Evolutionary conservation across 2,797 vertebrate species (phyloP).

Genomic region (Microctenopoma stevenorrisi): DNA sequence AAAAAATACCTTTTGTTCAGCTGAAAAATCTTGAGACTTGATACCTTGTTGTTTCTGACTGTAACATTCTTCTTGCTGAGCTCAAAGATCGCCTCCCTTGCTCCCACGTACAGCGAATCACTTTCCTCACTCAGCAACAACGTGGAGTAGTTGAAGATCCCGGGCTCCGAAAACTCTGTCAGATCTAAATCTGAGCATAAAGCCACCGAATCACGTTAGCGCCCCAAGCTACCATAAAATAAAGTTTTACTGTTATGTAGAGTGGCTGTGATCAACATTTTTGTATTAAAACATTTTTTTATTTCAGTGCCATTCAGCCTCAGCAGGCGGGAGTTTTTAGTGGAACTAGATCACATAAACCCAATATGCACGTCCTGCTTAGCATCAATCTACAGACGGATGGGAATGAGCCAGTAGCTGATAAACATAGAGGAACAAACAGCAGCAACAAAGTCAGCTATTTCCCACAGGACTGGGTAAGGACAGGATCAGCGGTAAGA

Average conservation of each 20-base stretch:
- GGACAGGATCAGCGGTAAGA: no score
- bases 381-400: no score
- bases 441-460: no score
- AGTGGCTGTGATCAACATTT: neutral
- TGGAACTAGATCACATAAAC: no score
- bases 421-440: no score
- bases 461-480: no score
- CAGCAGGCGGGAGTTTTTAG: neutral
- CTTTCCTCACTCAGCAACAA: constrained; percentile 89
- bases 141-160: constrained; percentile 93
- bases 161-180: constrained; percentile 89
- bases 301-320: neutral
- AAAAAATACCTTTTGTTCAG: neutral
- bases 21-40: neutral
- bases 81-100: constrained; percentile 93
- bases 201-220: neutral
- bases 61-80: constrained; percentile 88
- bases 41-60: constrained; percentile 89
- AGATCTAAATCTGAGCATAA: constrained; percentile 86
- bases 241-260: neutral
- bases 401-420: no score
- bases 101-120: constrained; percentile 90
- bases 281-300: no score
- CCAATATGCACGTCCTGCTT: no score
- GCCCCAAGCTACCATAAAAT: neutral